A percentile compares a stretch with the other conserved stretches of the same genome.
Conservation (phyloP, 2,113 vertebrate genomes). For the Willisornis vidua region DNA sequence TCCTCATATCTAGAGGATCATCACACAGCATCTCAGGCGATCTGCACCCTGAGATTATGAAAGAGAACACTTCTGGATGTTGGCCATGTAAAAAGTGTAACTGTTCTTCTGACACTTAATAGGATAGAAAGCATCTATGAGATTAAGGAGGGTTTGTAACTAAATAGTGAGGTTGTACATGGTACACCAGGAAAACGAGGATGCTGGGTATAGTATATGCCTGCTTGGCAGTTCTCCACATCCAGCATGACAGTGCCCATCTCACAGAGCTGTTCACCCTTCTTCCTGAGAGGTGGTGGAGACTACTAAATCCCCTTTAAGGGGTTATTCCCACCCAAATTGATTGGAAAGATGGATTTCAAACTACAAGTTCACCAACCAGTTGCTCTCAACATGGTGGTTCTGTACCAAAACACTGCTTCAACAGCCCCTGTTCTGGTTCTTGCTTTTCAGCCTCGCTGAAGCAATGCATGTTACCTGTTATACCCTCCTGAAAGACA, state of each 20-base stretch:
- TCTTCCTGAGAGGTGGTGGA: neutral
- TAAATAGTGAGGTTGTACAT: neutral
- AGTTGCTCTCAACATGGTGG: neutral
- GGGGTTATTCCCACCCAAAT: neutral
- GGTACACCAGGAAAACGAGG: neutral
- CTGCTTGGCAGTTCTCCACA: neutral
- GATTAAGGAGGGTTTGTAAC: neutral
- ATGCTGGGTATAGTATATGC: neutral
- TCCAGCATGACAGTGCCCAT: neutral
- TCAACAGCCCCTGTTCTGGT: neutral
- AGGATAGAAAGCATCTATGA: neutral
- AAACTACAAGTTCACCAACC: neutral
- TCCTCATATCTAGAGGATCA: neutral
- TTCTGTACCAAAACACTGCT: neutral
- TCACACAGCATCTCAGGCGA: neutral
- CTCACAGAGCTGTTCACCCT: neutral
- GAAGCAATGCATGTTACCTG: neutral
- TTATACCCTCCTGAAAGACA: neutral
- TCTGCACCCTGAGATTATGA: neutral
- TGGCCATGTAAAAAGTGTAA: neutral
- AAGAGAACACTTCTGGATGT: neutral
- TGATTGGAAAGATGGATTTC: neutral
- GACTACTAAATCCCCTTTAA: neutral
- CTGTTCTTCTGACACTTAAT: neutral
- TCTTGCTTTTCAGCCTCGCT: neutral